A percentile compares a stretch with the other conserved stretches of the same genome.
Evolutionary conservation across 2,888 invertebrate genomes (phyloP).

Genomic region (Megaustenia siamemsis): DNA sequence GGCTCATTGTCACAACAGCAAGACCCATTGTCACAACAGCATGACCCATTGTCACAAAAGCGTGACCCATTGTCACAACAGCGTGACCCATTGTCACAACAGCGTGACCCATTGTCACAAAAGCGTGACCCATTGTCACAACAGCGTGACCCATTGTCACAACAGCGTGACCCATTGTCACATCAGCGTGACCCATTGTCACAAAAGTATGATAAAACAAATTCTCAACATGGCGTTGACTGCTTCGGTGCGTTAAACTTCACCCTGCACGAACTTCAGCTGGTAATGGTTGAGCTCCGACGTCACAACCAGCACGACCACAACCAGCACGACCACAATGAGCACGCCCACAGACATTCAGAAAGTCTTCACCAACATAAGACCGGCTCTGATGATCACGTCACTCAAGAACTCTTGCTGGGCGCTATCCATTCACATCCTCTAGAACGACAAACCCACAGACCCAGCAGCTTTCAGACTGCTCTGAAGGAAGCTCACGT

Average conservation of each 20-base stretch:
- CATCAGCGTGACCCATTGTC: not conserved
- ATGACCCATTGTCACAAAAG: too few species aligned
- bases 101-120: not conserved
- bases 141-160: too few species aligned
- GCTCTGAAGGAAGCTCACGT: constrained; percentile 81
- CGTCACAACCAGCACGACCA: constrained; percentile 55
- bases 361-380: constrained; percentile 2
- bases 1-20: not conserved
- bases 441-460: constrained; percentile 80
- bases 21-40: too few species aligned
- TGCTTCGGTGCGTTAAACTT: constrained; percentile 82
- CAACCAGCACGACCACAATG: constrained; percentile 18
- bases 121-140: not conserved
- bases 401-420: constrained; percentile 79
- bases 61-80: not conserved
- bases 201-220: not conserved
- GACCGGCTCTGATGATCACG: not conserved
- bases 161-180: too few species aligned
- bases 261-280: constrained; percentile 83
- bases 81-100: too few species aligned
- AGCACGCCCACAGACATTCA: not conserved
- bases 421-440: constrained; percentile 82
- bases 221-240: constrained; percentile 70
- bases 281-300: constrained; percentile 81
- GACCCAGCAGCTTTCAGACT: constrained; percentile 83